Evolutionary conservation across 2,797 vertebrate genomes (phyloP).

Genomic region (Serranus cabrilla): DNA sequence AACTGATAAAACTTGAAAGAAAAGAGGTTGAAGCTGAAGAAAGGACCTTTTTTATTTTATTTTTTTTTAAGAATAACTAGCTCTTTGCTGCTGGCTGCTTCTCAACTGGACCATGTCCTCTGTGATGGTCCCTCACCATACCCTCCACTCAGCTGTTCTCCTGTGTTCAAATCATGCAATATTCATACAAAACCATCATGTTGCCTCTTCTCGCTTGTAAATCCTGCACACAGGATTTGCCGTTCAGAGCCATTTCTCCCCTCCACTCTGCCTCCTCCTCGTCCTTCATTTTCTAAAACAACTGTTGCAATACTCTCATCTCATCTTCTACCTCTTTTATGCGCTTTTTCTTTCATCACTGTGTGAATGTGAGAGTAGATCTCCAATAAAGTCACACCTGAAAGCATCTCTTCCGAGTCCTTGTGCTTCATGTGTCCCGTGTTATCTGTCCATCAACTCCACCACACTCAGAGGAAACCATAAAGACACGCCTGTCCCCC

Average conservation of each 20-base stretch:
- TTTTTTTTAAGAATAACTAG: conserved; percentile 25
- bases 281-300: conserved; percentile 53
- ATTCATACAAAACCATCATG: conserved; percentile 63
- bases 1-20: conserved; percentile 49
- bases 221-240: conserved; percentile 66
- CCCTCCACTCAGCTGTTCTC: conserved; percentile 52
- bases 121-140: conserved; percentile 15
- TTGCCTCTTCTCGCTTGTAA: conserved; percentile 54
- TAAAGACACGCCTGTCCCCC: conserved; percentile 49
- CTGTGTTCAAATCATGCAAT: conserved; percentile 64
- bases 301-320: conserved; percentile 73
- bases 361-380: conserved; percentile 84
- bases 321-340: conserved; percentile 72
- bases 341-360: conserved; percentile 76
- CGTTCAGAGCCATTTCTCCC: conserved; percentile 35
- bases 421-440: conserved; percentile 90
- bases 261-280: conserved; percentile 19
- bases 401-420: conserved; percentile 89
- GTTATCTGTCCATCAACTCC: conserved; percentile 87
- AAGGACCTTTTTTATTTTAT: conserved; percentile 17
- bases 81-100: conserved; percentile 49
- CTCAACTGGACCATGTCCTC: conserved; percentile 26
- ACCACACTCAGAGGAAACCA: conserved; percentile 72
- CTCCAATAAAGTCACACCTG: conserved; percentile 87
- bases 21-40: conserved; percentile 29